Evolutionary conservation across 37 sponge, comb jelly and placozoan species (phyloP).

Genomic region (Halisarca cf. caerulea): DNA sequence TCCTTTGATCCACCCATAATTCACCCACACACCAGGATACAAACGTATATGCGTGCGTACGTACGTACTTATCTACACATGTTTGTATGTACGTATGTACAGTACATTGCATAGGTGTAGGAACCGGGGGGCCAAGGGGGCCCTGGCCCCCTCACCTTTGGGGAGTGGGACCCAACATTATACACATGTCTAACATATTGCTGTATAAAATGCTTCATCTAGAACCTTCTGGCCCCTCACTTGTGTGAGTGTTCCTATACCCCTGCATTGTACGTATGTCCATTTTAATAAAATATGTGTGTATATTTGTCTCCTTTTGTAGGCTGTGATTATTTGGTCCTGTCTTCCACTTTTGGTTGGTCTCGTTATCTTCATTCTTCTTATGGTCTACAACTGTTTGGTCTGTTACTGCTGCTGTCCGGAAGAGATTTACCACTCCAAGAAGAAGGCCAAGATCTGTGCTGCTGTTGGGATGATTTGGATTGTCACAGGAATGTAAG

Average conservation of each 20-base stretch:
- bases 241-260: no score
- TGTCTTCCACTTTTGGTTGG: constrained; percentile 1
- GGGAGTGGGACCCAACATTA: no score
- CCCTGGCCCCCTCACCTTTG: no score
- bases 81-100: background rate
- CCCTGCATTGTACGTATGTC: no score
- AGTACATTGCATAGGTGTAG: background rate
- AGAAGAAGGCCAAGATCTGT: constrained; percentile 11
- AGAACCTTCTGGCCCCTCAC: no score
- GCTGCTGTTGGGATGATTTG: background rate
- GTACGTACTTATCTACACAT: background rate
- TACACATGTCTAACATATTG: no score
- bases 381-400: constrained; percentile 23
- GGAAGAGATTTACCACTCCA: background rate
- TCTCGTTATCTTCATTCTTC: background rate
- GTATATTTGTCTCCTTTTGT: background rate
- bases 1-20: no score
- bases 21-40: no score
- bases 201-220: no score
- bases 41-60: background rate
- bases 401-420: constrained; percentile 22
- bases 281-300: background rate
- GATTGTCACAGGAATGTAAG: background rate
- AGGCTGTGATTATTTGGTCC: constrained; percentile 27
- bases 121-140: no score